phyloP scores from a whole-genome alignment of 2,888 invertebrate genomes.

The Nemotelus nigrinus region DNA sequence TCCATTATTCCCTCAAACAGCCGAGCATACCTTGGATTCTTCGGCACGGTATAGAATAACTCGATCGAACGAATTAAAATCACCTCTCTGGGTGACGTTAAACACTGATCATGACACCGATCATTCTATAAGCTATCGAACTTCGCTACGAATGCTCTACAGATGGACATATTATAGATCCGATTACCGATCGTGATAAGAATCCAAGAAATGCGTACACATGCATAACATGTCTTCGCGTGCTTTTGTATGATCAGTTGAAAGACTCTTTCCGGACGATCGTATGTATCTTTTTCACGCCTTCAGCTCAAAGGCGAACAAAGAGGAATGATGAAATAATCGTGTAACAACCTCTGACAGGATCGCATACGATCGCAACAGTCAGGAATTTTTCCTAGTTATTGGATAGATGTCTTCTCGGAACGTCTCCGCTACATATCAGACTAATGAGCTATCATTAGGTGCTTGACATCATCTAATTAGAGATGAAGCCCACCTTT shows the following conservation, averaged over 20 bases:
- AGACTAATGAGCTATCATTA: slow-evolving; percentile 41
- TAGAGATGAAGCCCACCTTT: slow-evolving; percentile 34
- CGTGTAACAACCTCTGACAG: slow-evolving; percentile 21
- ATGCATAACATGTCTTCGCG: not conserved
- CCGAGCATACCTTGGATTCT: not conserved
- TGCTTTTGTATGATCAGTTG: not conserved
- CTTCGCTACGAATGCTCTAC: not conserved
- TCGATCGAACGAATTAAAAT: not conserved
- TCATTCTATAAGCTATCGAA: slow-evolving; percentile 16
- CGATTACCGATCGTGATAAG: slow-evolving; percentile 37
- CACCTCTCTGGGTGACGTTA: not conserved
- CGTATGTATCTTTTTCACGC: slow-evolving; percentile 26
- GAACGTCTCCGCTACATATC: slow-evolving; percentile 7
- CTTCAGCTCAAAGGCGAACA: not conserved
- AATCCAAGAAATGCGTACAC: slow-evolving; percentile 9
- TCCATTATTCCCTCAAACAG: not conserved
- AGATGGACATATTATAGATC: slow-evolving; percentile 35
- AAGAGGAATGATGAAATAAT: slow-evolving; percentile 38
- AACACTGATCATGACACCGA: slow-evolving; percentile 22
- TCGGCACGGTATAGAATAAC: not conserved
- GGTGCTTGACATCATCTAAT: slow-evolving; percentile 26
- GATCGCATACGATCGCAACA: slow-evolving; percentile 26
- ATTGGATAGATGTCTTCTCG: not conserved
- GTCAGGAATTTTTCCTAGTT: not conserved
- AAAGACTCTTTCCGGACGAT: slow-evolving; percentile 15